These are phyloP conservation scores for Varanus salvator DNA, from an alignment of 2,113 vertebrate species.

Conservation along the genomic window DNA sequence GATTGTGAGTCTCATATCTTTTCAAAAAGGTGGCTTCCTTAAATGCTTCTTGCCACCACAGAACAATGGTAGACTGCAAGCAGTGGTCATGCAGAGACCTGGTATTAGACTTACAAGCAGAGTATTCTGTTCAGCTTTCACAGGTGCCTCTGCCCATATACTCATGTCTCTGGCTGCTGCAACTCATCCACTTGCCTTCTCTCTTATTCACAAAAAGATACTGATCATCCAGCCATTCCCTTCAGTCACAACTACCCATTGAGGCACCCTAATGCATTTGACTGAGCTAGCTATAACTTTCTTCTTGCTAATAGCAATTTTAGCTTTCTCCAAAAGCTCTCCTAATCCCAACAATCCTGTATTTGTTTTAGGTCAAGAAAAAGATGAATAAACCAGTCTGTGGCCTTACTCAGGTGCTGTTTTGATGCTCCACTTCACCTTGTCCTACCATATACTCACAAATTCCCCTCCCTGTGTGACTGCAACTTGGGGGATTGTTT, in stretches of 20 bases:
- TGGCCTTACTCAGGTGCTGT: background rate
- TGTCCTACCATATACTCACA: background rate
- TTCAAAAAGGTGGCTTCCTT: background rate
- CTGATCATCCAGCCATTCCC: background rate
- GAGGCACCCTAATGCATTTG: background rate
- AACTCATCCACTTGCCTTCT: background rate
- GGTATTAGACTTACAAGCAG: background rate
- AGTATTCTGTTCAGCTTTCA: background rate
- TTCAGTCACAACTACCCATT: background rate
- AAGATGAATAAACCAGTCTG: background rate
- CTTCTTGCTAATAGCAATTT: background rate
- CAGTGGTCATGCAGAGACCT: background rate
- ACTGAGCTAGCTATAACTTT: background rate
- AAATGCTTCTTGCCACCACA: background rate
- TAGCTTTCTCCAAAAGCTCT: background rate
- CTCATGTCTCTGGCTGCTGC: background rate
- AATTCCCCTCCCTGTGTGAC: background rate
- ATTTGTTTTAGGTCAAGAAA: slow-evolving; percentile 23
- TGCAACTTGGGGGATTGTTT: background rate
- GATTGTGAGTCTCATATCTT: background rate
- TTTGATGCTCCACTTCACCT: background rate
- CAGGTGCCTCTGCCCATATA: background rate
- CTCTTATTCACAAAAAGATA: background rate
- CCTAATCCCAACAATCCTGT: slow-evolving; percentile 15
- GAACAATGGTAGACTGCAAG: background rate